Evolutionary conservation across 2,888 invertebrate genomes (phyloP).

Genomic region (Drosophila yooni): DNA sequence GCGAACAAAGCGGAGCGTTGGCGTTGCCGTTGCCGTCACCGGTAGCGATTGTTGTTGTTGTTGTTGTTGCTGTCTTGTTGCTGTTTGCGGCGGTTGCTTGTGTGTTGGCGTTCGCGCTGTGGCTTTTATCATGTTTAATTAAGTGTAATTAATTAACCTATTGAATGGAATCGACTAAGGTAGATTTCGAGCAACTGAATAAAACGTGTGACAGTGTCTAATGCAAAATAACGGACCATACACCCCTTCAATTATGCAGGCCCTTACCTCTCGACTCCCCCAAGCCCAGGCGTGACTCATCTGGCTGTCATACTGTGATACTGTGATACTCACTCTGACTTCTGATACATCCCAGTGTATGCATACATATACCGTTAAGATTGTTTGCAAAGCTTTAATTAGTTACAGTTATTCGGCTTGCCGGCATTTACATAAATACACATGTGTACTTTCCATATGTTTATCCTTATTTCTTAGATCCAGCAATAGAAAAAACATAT

Average conservation of each 20-base stretch:
- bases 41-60: constrained; percentile 31
- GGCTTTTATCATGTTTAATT: constrained; percentile 9
- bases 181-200: constrained; percentile 1
- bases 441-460: background rate
- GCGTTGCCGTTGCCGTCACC: constrained; percentile 24
- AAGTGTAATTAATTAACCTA: constrained; percentile 39
- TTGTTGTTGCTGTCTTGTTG: constrained; percentile 3
- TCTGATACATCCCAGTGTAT: background rate
- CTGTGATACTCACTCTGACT: background rate
- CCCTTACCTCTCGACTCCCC: no score
- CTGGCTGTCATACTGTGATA: background rate
- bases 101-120: constrained; percentile 1
- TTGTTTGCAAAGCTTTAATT: background rate
- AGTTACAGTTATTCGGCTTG: background rate
- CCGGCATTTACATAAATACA: background rate
- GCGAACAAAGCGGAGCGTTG: constrained; percentile 19
- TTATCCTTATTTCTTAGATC: background rate
- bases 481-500: background rate
- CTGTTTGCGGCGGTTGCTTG: background rate
- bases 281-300: constrained; percentile 1
- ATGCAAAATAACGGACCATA: background rate
- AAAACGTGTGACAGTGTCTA: background rate
- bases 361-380: background rate
- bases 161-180: constrained; percentile 8
- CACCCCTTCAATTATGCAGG: background rate